Evolutionary conservation across 2,888 invertebrate genomes (phyloP).

Genomic region (Tetrapedia diversipes): DNA sequence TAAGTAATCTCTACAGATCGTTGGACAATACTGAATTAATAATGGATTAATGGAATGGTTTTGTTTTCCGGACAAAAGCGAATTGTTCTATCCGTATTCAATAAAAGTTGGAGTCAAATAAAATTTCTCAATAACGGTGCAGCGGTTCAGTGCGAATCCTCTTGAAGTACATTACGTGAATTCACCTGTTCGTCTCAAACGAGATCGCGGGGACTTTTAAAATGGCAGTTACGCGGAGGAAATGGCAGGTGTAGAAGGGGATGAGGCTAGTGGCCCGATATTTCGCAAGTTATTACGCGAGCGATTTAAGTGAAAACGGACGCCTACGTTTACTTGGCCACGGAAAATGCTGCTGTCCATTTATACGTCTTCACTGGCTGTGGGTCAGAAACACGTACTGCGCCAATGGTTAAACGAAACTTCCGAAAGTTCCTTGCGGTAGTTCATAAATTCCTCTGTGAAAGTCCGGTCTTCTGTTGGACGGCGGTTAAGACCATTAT

Average conservation of each 20-base stretch:
- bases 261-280: conserved; percentile 48
- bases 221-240: conserved; percentile 11
- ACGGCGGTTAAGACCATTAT: conserved; percentile 15
- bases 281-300: conserved; percentile 44
- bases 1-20: too few relatives aligned
- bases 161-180: neutral
- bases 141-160: neutral
- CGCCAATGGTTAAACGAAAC: conserved; percentile 57
- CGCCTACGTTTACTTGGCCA: conserved; percentile 19
- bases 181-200: neutral
- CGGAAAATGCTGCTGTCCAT: neutral
- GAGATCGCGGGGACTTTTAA: conserved; percentile 26
- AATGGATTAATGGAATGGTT: neutral
- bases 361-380: conserved; percentile 6
- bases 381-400: conserved; percentile 11
- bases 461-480: conserved; percentile 22
- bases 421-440: conserved; percentile 57
- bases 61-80: neutral
- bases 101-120: neutral
- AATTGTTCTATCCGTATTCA: neutral
- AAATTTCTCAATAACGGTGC: conserved; percentile 15
- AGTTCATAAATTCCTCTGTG: conserved; percentile 63
- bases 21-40: neutral
- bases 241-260: conserved; percentile 12
- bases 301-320: conserved; percentile 43